Evolutionary conservation across 1,140 invertebrate species (phyloP).

Genomic region (Ericerus pela): DNA sequence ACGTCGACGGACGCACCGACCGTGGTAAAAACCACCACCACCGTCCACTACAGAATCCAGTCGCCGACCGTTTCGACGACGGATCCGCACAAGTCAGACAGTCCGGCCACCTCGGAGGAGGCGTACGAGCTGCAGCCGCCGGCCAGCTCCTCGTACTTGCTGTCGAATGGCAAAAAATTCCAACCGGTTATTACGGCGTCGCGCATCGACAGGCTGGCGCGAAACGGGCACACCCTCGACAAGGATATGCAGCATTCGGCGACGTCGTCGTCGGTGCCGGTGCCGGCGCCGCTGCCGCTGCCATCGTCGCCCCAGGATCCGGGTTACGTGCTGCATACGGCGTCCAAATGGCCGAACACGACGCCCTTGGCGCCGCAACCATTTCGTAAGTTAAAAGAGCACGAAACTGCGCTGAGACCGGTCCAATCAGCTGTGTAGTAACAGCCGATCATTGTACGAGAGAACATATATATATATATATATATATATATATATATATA

Average conservation of each 20-base stretch:
- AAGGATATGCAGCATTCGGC: background rate
- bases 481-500: no score
- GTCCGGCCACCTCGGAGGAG: conserved; percentile 15
- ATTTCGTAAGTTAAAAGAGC: background rate
- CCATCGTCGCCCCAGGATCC: conserved; percentile 18
- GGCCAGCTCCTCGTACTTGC: conserved; percentile 15
- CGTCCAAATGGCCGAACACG: conserved; percentile 17
- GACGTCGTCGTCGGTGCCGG: no score
- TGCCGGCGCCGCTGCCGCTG: no score
- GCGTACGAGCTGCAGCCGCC: conserved; percentile 15
- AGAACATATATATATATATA: no score
- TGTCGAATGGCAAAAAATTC: conserved; percentile 17
- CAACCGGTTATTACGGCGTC: conserved; percentile 15
- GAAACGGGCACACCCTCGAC: background rate
- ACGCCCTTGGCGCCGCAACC: background rate
- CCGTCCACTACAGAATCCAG: no score
- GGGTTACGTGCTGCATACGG: conserved; percentile 21
- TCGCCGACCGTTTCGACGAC: background rate
- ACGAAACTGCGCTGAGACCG: background rate
- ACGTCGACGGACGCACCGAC: background rate
- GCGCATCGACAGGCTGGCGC: conserved; percentile 15
- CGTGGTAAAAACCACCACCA: background rate
- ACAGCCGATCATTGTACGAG: no score
- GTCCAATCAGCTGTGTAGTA: background rate
- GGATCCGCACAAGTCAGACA: background rate